phyloP scores from a whole-genome alignment of 2,888 invertebrate genomes.

The Ctena decussata region DNA sequence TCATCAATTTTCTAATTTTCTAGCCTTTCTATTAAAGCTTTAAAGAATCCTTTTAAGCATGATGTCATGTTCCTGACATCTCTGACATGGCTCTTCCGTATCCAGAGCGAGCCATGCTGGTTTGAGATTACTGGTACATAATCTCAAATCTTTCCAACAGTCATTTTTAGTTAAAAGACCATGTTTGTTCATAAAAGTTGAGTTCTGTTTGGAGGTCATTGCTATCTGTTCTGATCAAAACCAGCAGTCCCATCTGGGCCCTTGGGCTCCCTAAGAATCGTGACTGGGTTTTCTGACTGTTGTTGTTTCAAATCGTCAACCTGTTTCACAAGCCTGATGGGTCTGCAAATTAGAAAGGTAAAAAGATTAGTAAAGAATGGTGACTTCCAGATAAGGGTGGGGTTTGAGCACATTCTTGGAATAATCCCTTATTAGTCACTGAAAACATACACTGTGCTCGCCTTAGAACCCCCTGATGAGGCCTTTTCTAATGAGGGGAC shows the following conservation, averaged over 20 bases:
- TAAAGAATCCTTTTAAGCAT: not conserved
- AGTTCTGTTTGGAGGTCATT: not conserved
- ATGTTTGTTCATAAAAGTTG: not conserved
- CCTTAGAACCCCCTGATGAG: too few species aligned
- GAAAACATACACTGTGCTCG: too few species aligned
- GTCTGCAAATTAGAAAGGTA: constrained; percentile 48
- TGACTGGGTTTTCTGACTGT: constrained; percentile 58
- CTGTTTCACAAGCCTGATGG: constrained; percentile 57
- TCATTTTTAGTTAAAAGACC: constrained; percentile 5
- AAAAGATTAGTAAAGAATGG: too few species aligned
- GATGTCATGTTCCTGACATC: too few species aligned
- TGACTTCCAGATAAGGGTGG: too few species aligned
- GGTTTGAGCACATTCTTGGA: too few species aligned
- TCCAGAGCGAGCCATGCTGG: not conserved
- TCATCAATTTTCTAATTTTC: too few species aligned
- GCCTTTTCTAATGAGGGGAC: too few species aligned
- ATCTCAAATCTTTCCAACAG: not conserved
- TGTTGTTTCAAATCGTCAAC: constrained; percentile 42
- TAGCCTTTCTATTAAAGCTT: not conserved
- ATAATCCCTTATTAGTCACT: too few species aligned
- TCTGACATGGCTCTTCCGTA: too few species aligned
- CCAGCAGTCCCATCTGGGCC: constrained; percentile 80
- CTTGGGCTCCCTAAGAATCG: constrained; percentile 75
- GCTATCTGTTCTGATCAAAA: constrained; percentile 75
- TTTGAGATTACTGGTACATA: not conserved